Evolutionary conservation across 2,888 invertebrate genomes (phyloP).

Genomic region (Acanthosoma haemorrhoidale): DNA sequence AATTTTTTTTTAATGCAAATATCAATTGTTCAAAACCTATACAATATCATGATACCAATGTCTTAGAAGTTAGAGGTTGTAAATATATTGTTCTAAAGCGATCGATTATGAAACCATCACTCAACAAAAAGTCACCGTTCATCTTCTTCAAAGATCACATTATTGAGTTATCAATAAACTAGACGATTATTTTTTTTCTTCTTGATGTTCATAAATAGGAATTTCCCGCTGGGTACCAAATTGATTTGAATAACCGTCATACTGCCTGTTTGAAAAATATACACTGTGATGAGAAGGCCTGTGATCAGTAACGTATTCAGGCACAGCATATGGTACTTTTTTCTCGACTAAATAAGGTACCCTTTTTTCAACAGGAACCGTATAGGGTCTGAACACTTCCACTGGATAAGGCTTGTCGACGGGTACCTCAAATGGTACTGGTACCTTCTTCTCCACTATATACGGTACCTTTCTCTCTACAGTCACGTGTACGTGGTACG

Average conservation of each 20-base stretch:
- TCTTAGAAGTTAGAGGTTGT: too few relatives aligned
- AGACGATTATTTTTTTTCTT: too few relatives aligned
- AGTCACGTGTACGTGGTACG: conserved; percentile 37
- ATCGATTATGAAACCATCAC: too few relatives aligned
- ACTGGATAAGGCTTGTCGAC: conserved; percentile 40
- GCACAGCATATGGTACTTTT: conserved; percentile 14
- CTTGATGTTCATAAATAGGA: not conserved
- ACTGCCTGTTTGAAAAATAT: too few relatives aligned
- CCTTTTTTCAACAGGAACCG: conserved; percentile 25
- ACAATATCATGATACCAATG: too few relatives aligned
- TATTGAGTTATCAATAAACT: too few relatives aligned
- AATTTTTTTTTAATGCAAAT: too few relatives aligned
- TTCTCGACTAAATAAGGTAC: conserved; percentile 9
- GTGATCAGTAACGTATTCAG: not conserved
- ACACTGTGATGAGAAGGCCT: not conserved
- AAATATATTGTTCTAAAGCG: too few relatives aligned
- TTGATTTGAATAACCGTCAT: too few relatives aligned
- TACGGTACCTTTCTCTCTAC: conserved; percentile 38
- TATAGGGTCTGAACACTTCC: conserved; percentile 37
- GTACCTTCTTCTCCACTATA: conserved; percentile 26
- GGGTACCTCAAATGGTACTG: conserved; percentile 31
- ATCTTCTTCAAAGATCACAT: too few relatives aligned
- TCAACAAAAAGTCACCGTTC: too few relatives aligned
- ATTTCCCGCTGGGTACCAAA: not conserved
- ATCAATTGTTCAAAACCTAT: too few relatives aligned